Evolutionary conservation across 2,888 invertebrate genomes (phyloP).

Genomic region (Andrena minutula): DNA sequence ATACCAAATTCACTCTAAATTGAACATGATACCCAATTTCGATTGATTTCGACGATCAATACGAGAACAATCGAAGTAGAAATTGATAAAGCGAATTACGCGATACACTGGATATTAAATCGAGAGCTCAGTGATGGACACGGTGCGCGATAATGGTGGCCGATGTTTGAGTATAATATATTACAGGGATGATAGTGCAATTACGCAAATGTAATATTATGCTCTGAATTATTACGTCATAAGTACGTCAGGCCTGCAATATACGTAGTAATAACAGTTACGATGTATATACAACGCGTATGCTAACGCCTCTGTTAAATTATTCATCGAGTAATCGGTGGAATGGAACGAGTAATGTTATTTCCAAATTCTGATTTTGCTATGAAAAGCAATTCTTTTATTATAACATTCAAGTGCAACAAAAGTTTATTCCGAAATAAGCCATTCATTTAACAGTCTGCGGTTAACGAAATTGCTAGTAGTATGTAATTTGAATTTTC

Average conservation of each 20-base stretch:
- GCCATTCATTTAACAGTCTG: neutral
- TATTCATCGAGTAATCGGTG: slow-evolving; percentile 52
- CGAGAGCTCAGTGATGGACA: slow-evolving; percentile 33
- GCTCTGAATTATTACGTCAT: slow-evolving; percentile 63
- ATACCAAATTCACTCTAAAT: neutral
- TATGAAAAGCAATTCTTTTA: neutral
- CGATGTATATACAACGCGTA: slow-evolving; percentile 35
- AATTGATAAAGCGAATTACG: slow-evolving; percentile 53
- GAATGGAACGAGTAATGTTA: slow-evolving; percentile 22
- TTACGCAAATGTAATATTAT: slow-evolving; percentile 64
- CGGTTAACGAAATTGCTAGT: neutral
- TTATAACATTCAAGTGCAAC: neutral
- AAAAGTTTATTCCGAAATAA: neutral
- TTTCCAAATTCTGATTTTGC: slow-evolving; percentile 31
- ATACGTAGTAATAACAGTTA: slow-evolving; percentile 59
- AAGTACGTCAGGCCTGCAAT: slow-evolving; percentile 59
- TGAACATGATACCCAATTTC: slow-evolving; percentile 5
- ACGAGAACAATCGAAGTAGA: slow-evolving; percentile 52
- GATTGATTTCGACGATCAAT: slow-evolving; percentile 34
- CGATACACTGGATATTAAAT: slow-evolving; percentile 46
- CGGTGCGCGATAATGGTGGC: slow-evolving; percentile 42
- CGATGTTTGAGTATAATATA: slow-evolving; percentile 57
- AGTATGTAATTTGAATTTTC: neutral
- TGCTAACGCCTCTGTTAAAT: slow-evolving; percentile 50
- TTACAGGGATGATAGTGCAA: slow-evolving; percentile 59